Base-by-base conservation (phyloP, 2,113 vertebrate species). In the Bufo bufo region DNA sequence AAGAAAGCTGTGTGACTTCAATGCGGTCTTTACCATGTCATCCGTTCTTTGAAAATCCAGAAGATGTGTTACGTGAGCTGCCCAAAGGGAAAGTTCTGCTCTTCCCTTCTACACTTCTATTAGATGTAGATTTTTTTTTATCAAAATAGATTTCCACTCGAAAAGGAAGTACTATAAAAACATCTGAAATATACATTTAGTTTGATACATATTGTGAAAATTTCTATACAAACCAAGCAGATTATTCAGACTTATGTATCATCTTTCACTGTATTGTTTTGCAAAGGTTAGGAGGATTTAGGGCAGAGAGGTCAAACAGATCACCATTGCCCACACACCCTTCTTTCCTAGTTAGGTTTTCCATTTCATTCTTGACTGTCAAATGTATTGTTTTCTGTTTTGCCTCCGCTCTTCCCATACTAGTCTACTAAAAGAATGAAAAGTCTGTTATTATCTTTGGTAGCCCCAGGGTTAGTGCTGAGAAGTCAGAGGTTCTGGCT, bases 391-490 rank as follows among this genome's bases (percentile, higher is more conserved):
- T 91, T 93, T 75, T 45, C 92, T 93, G 92, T 93, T 94, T 95
- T 90, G 43, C 92, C 93, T 90, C 94, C 95, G 50, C 95, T 94
- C 93, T 94, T 94, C 92, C 52, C 91, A 90, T 94, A 93, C 92
- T 91, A 89, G 89, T 89, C 93, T 97, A 96, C 96, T 96, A 95
- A 94, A 93, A 94, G 90, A 95, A 95, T 93, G 94, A 96, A 93
- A 97, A 96, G 94, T 94, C 93, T 77, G 92, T 91, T 93, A 95
- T 97, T 97, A 96, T 97, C 93, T 94, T 93, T 90, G 86, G 92
- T 93, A 94, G 96, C 96, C 96, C 91, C 92, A 91, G 77, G 85
- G 85, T 87, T 66, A 79, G 75, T 59, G 23, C n/a, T 71, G 50
- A 69, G 52, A 91, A 93, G 94, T 93, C 93, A 94, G 94, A 93